A percentile compares a stretch with the other conserved stretches of the same genome.
phyloP scores from a whole-genome alignment of 2,797 vertebrate genomes.

The Carduelis carduelis region DNA sequence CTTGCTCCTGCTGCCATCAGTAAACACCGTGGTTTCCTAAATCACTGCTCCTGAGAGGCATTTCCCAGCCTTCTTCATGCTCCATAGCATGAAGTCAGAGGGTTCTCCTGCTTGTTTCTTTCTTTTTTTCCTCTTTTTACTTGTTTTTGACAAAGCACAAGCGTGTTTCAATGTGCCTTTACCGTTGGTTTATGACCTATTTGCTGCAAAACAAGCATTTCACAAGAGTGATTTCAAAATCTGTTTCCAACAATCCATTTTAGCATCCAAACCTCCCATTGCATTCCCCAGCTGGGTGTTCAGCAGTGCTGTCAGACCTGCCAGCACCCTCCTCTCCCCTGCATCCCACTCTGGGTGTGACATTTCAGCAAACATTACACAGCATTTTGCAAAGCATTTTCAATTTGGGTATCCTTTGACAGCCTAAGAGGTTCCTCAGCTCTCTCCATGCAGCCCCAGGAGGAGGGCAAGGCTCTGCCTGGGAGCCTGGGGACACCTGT shows the following conservation, averaged over 20 bases:
- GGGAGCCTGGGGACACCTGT: rapidly evolving
- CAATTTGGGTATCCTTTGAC: not conserved
- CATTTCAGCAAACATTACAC: not conserved
- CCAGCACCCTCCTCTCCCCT: not conserved
- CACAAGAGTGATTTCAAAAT: not conserved
- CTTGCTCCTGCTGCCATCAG: not conserved
- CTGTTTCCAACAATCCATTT: not conserved
- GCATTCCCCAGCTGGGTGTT: not conserved
- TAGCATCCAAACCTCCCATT: not conserved
- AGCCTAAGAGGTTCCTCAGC: rapidly evolving
- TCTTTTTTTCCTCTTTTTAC: too few species aligned
- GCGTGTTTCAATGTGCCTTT: not conserved
- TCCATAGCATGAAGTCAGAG: not conserved
- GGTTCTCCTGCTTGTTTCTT: not conserved
- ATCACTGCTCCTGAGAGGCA: not conserved
- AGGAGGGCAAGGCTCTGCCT: not conserved
- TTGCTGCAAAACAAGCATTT: not conserved
- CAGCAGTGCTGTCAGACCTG: not conserved
- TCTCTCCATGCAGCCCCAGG: not conserved
- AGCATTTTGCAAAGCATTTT: not conserved
- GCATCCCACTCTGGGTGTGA: not conserved
- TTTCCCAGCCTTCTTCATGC: not conserved
- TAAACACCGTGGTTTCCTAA: not conserved
- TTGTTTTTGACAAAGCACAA: not conserved
- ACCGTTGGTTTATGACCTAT: not conserved